Conservation (phyloP, 2,888 invertebrate genomes). For the Augiades crinisus region DNA sequence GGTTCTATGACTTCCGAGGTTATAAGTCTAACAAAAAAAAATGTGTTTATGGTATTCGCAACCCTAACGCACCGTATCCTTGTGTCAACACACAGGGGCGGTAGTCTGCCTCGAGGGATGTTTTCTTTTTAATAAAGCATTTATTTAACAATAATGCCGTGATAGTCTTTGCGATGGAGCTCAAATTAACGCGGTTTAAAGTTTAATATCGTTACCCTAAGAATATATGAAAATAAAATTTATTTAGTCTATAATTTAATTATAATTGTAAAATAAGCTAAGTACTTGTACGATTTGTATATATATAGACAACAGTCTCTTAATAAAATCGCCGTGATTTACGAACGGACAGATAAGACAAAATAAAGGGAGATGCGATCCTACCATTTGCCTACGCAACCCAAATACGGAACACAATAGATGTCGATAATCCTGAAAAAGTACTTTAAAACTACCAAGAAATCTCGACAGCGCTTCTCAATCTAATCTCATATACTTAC, state of each 20-base stretch:
- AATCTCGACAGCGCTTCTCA: background rate
- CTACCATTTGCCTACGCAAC: too few relatives aligned
- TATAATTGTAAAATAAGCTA: too few relatives aligned
- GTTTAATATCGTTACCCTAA: background rate
- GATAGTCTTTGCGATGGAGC: conserved; percentile 28
- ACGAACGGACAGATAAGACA: too few relatives aligned
- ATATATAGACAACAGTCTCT: too few relatives aligned
- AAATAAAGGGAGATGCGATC: too few relatives aligned
- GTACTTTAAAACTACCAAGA: background rate
- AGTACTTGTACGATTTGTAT: too few relatives aligned
- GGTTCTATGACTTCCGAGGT: background rate
- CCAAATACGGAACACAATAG: too few relatives aligned
- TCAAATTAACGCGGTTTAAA: background rate
- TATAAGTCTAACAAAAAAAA: background rate
- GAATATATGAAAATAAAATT: too few relatives aligned
- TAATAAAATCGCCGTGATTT: too few relatives aligned
- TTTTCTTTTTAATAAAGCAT: conserved; percentile 74
- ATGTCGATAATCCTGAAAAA: too few relatives aligned
- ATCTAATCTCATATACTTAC: conserved; percentile 3
- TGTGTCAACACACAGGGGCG: conserved; percentile 64
- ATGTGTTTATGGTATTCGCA: conserved; percentile 34
- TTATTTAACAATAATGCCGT: conserved; percentile 56
- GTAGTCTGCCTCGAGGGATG: conserved; percentile 52
- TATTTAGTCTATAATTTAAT: too few relatives aligned
- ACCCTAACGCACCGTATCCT: conserved; percentile 56